Evolutionary conservation across 2,888 invertebrate genomes (phyloP).

Genomic region (Orthonevra nobilis): DNA sequence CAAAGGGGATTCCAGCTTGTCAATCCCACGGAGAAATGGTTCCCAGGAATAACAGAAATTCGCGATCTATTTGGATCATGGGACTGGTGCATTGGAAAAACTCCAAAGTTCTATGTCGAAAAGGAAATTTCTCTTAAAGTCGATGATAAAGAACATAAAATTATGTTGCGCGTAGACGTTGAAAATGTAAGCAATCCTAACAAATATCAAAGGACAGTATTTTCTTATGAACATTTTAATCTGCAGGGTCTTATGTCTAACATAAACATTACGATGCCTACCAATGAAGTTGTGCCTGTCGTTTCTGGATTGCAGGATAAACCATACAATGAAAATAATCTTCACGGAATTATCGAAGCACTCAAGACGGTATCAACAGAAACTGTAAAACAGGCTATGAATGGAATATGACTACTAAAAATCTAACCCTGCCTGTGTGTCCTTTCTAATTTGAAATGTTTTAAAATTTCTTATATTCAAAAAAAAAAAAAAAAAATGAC

Average conservation of each 20-base stretch:
- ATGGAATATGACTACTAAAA: conserved; percentile 74
- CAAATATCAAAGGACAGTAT: too few relatives aligned
- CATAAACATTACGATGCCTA: conserved; percentile 77
- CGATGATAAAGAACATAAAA: conserved; percentile 81
- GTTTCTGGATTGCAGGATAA: conserved; percentile 78
- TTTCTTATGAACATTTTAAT: neutral
- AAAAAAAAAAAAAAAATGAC: too few relatives aligned
- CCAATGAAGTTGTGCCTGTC: conserved; percentile 78
- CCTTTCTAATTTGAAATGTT: too few relatives aligned
- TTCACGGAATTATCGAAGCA: conserved; percentile 78
- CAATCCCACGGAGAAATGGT: conserved; percentile 93
- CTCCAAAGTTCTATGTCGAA: conserved; percentile 89
- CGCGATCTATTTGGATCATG: conserved; percentile 87
- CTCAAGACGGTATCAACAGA: conserved; percentile 79
- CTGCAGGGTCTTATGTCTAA: conserved; percentile 75
- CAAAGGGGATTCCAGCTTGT: conserved; percentile 92
- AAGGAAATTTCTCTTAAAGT: conserved; percentile 80
- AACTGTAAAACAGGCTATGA: conserved; percentile 80
- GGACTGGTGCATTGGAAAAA: conserved; percentile 94
- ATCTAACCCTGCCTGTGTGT: too few relatives aligned
- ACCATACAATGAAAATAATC: conserved; percentile 78
- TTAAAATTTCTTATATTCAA: too few relatives aligned
- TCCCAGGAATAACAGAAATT: conserved; percentile 89
- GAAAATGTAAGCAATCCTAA: conserved; percentile 75
- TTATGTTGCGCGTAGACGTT: conserved; percentile 82